phyloP scores from a whole-genome alignment of 2,797 vertebrate species.

The Eulemur albifrons region DNA sequence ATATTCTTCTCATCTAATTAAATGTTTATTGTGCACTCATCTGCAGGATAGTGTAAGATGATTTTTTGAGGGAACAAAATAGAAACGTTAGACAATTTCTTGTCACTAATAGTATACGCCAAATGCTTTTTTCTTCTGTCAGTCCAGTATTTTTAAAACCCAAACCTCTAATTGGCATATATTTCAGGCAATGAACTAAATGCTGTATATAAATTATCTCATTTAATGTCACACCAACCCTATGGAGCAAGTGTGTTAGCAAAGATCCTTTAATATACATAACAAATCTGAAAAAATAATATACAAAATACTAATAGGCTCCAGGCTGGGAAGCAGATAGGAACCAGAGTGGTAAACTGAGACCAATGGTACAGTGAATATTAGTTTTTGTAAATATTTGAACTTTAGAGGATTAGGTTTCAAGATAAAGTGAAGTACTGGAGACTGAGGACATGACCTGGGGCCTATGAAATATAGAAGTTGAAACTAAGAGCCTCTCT shows the following conservation, averaged over 20 bases:
- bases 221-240: not conserved
- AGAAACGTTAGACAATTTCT: constrained; percentile 29
- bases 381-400: not conserved
- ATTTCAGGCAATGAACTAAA: constrained; percentile 17
- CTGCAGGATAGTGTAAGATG: not conserved
- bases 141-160: not conserved
- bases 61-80: not conserved
- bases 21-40: not conserved
- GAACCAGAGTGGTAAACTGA: not conserved
- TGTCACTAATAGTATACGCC: not conserved
- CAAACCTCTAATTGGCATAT: not conserved
- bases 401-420: not conserved
- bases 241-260: not conserved
- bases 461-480: not conserved
- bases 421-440: not conserved
- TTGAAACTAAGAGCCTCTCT: not conserved
- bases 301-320: not conserved
- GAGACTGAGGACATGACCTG: not conserved
- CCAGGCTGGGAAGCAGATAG: not conserved
- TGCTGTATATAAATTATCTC: not conserved
- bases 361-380: not conserved
- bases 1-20: not conserved
- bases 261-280: not conserved
- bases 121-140: not conserved
- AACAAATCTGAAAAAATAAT: constrained; percentile 8